Conservation (phyloP, 2,888 invertebrate species). For the Plebejus melissa region DNA sequence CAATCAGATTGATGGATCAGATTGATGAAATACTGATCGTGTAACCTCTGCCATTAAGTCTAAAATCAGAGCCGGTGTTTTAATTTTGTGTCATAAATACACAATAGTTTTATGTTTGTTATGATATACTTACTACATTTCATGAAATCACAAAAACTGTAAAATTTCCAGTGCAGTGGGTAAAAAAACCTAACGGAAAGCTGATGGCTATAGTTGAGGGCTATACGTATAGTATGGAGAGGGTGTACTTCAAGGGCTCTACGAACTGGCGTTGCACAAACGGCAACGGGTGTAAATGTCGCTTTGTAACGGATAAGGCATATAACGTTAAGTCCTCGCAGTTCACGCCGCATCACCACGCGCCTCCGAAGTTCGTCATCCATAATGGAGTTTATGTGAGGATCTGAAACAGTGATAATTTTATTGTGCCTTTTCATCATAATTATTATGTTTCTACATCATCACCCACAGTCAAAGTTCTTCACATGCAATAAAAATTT, state of each 20-base stretch:
- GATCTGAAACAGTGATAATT: background rate
- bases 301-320: conserved; percentile 36
- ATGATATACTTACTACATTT: too few species aligned
- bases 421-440: background rate
- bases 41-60: too few species aligned
- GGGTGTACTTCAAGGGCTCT: too few species aligned
- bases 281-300: conserved; percentile 40
- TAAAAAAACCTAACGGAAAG: conserved; percentile 34
- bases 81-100: too few species aligned
- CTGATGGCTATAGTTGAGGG: conserved; percentile 36
- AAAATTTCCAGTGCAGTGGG: conserved; percentile 35
- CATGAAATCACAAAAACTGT: background rate
- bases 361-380: conserved; percentile 38
- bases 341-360: conserved; percentile 39
- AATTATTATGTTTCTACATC: too few species aligned
- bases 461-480: too few species aligned
- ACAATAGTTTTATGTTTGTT: too few species aligned
- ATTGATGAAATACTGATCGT: too few species aligned
- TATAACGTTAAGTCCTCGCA: conserved; percentile 34
- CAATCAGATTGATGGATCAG: too few species aligned
- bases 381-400: conserved; percentile 34
- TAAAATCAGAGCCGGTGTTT: too few species aligned
- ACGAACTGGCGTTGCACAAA: conserved; percentile 42
- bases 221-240: conserved; percentile 38
- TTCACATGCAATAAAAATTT: too few species aligned